Percentiles rank a stretch among this genome's conserved stretches.
Evolutionary conservation across 2,113 vertebrate genomes (phyloP).

Genomic region (Montifringilla adamsi): DNA sequence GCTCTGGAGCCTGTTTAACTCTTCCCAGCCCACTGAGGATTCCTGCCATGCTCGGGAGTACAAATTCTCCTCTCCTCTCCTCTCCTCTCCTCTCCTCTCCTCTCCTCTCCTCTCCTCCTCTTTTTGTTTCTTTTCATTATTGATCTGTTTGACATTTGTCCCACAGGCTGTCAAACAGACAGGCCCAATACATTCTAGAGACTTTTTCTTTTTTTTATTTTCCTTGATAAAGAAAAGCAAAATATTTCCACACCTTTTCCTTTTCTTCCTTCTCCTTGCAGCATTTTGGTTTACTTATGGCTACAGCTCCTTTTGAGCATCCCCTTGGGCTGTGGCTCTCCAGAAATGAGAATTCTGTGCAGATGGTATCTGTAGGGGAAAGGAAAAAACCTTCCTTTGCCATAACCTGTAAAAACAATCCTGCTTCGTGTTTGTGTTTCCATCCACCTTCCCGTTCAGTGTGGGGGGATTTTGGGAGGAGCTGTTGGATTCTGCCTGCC

Average conservation of each 20-base stretch:
- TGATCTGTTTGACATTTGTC: background rate
- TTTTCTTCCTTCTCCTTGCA: background rate
- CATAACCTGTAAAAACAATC: background rate
- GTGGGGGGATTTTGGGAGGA: background rate
- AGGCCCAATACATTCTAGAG: background rate
- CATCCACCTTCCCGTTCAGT: background rate
- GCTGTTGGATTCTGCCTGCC: background rate
- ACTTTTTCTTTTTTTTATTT: background rate
- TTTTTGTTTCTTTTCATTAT: background rate
- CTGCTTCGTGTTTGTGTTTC: background rate
- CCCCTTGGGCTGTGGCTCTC: slow-evolving; percentile 24
- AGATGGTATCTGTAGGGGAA: slow-evolving; percentile 15
- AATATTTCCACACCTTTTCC: background rate
- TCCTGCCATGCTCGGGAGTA: background rate
- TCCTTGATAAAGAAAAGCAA: background rate
- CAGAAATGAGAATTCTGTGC: slow-evolving; percentile 25
- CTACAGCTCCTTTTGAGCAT: slow-evolving; percentile 19
- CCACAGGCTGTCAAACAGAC: background rate
- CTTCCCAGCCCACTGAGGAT: background rate
- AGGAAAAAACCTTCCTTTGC: background rate
- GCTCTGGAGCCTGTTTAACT: background rate
- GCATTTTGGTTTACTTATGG: background rate
- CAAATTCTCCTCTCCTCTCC: background rate
- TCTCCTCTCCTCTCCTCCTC: background rate
- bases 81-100: background rate